phyloP scores from a whole-genome alignment of 1,140 invertebrate species.

The Batillaria attramentaria region DNA sequence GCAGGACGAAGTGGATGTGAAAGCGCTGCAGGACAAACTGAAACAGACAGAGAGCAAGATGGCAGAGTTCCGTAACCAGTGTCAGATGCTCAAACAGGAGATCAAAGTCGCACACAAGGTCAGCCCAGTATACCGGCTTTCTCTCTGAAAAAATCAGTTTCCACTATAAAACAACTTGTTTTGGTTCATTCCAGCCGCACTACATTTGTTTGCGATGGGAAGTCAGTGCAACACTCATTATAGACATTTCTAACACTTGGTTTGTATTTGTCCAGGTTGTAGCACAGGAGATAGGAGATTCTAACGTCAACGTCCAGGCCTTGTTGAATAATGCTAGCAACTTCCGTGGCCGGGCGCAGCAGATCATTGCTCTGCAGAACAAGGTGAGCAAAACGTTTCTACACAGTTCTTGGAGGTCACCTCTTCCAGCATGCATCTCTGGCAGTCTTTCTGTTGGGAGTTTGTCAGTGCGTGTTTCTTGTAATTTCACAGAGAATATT shows the following conservation, averaged over 20 bases:
- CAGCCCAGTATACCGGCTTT: neutral
- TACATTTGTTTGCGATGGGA: neutral
- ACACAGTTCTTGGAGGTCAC: neutral
- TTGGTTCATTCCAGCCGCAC: neutral
- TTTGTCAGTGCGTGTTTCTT: neutral
- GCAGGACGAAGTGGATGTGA: slow-evolving; percentile 62
- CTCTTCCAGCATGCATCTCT: neutral
- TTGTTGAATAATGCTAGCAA: slow-evolving; percentile 61
- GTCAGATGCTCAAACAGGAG: slow-evolving; percentile 66
- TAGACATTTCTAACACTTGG: too few species aligned
- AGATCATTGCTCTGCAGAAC: slow-evolving; percentile 68
- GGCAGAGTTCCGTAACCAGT: slow-evolving; percentile 67
- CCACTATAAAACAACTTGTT: slow-evolving; percentile 5
- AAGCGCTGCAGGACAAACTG: slow-evolving; percentile 67
- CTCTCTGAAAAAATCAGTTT: neutral
- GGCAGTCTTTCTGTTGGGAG: neutral
- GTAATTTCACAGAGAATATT: too few species aligned
- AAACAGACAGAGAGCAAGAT: slow-evolving; percentile 65
- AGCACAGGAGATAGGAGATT: slow-evolving; percentile 69
- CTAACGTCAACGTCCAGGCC: slow-evolving; percentile 66
- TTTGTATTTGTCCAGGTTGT: slow-evolving; percentile 67
- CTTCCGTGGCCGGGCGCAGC: slow-evolving; percentile 70
- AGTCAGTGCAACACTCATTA: too few species aligned
- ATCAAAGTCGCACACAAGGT: slow-evolving; percentile 69
- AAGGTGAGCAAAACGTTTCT: slow-evolving; percentile 57